Evolutionary conservation across 1,140 invertebrate species (phyloP), one percentile per base, ranked within the genome.

Genomic region (Eueides isabella): DNA sequence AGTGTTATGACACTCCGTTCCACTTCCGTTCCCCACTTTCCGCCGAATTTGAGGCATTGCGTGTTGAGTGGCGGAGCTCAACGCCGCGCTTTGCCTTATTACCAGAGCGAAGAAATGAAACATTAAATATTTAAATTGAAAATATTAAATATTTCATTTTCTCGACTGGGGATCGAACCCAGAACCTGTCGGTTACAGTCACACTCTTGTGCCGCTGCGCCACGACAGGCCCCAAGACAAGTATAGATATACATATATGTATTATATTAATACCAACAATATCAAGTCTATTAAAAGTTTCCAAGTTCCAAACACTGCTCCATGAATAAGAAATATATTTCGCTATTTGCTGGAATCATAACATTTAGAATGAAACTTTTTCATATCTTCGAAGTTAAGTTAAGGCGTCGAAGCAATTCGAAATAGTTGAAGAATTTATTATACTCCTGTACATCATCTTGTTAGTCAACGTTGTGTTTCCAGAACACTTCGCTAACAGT

Each of bases 391-490:
- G 23, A 55, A 55, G 48, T 61, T 28, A 55, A 55, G 48, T 61
- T 28, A 65, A 71, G 61, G 38, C 66, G 41, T 63, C 72, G 67
- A 44, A 74, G 65, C 65, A 74, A 68, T 68, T 67, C 28, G 1
- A 55, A 55, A 64, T 44, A 65, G 65, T 61, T 69, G 29, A n/a
- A 61, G 41, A 61, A 31, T 61, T 61, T 63, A 30, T 31, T 68
- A 69, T 66, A 69, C 61, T 74, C 68, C 61, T 74, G 72, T 69
- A 74, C 63, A 74, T 69, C 72, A 61, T 16, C 66, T 74, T 61
- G 72, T 74, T 74, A 74, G 72, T 31, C 26, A 35, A 62, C 28
- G 63, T 69, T 29, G 72, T 31, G 16, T 67, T 64, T 69, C 61
- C 23, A 74, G 41, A 23, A 64, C 61, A 65, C 38, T 74, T 74